A percentile compares a stretch with the other conserved stretches of the same genome.
These are phyloP conservation scores for Serranus cabrilla DNA, from an alignment of 2,797 vertebrate genomes.

Conservation along the genomic window DNA sequence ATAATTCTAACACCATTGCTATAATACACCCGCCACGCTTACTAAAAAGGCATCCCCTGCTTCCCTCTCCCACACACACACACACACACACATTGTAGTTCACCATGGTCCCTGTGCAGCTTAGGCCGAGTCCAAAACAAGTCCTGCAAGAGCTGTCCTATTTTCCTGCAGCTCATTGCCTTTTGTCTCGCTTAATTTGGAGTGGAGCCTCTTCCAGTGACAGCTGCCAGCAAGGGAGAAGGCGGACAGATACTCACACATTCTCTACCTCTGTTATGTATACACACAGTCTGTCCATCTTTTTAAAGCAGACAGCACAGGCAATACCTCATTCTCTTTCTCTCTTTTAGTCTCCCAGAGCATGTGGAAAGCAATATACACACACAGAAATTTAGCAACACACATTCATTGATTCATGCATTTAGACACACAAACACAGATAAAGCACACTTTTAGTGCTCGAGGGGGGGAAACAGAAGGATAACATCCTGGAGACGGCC, in stretches of 20 bases:
- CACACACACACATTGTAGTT: slow-evolving; percentile 35
- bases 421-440: slow-evolving; percentile 14
- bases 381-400: not conserved
- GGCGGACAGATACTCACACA: slow-evolving; percentile 42
- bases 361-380: not conserved
- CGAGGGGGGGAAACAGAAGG: not conserved
- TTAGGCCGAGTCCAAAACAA: slow-evolving; percentile 62
- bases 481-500: slow-evolving; percentile 31
- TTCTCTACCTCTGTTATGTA: slow-evolving; percentile 30
- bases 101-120: slow-evolving; percentile 53
- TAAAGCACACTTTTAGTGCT: slow-evolving; percentile 8
- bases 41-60: slow-evolving; percentile 68
- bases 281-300: slow-evolving; percentile 26
- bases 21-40: slow-evolving; percentile 53
- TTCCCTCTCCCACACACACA: slow-evolving; percentile 20
- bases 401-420: slow-evolving; percentile 17
- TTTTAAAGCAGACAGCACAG: slow-evolving; percentile 18
- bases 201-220: slow-evolving; percentile 67
- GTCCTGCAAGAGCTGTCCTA: slow-evolving; percentile 75
- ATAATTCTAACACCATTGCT: slow-evolving; percentile 65
- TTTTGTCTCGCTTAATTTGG: slow-evolving; percentile 76
- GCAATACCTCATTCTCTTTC: not conserved
- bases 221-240: slow-evolving; percentile 71
- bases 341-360: not conserved
- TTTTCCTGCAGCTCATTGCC: slow-evolving; percentile 67